A percentile compares a stretch with the other conserved stretches of the same genome.
Conservation (phyloP, 2,888 invertebrate species). For the Portevinia maculata region DNA sequence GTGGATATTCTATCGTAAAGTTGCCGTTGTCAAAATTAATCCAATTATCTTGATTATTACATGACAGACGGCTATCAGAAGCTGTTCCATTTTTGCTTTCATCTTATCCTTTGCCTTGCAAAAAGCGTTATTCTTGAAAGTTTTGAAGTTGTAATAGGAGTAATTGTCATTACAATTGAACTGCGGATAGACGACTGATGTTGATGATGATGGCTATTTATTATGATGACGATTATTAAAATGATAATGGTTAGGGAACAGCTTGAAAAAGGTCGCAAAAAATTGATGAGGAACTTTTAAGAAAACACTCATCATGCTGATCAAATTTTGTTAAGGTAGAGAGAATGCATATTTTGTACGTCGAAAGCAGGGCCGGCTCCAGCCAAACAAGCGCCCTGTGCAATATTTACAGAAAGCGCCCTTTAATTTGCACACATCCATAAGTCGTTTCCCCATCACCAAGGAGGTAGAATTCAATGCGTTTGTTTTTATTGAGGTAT, state of each 20-base stretch:
- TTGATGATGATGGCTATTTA: constrained; percentile 3
- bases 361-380: too few species aligned
- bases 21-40: constrained; percentile 66
- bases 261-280: background rate
- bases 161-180: constrained; percentile 52
- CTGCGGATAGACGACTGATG: constrained; percentile 5
- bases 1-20: constrained; percentile 69
- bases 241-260: background rate
- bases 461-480: too few species aligned
- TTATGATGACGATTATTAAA: constrained; percentile 3
- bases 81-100: constrained; percentile 15
- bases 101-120: constrained; percentile 26
- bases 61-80: constrained; percentile 68
- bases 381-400: too few species aligned
- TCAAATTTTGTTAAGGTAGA: too few species aligned
- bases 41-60: constrained; percentile 69
- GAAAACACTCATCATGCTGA: too few species aligned
- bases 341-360: too few species aligned
- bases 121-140: constrained; percentile 29
- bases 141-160: constrained; percentile 19
- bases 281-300: background rate
- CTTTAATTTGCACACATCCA: too few species aligned
- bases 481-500: too few species aligned
- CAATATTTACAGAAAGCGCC: too few species aligned
- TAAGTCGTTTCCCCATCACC: too few species aligned